Base-by-base conservation (phyloP, 2,113 vertebrate genomes). In the Dicentrarchus labrax region DNA sequence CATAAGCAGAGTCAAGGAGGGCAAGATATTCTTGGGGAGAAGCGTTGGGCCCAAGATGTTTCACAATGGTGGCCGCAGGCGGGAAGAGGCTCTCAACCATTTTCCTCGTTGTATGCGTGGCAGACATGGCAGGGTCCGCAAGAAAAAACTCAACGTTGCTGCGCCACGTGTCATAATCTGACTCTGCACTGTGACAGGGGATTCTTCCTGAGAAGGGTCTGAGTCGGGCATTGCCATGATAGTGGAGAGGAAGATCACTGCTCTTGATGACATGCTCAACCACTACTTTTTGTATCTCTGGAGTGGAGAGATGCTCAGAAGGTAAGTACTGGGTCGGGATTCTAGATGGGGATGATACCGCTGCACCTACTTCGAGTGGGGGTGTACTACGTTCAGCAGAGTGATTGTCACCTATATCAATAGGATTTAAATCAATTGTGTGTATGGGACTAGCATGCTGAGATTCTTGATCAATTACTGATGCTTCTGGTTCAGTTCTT, bases 181-280 rank as follows among this genome's bases (percentile, higher is more conserved):
- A 66, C 30, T 54, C 48, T 1, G 15, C 1, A 19, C 43, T 3
- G 0, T 61, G 61, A 53, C 60, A 66, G 2, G 73, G 45, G 6
- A 16, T 50, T 65, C 17, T 76, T 1, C 73, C 73, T 17, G 73
- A 76, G 15, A 66, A 65, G 5, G 48, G 1, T 12, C 73, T 39
- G 2, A 76, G 68, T 4, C 13, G 11, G 16, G 30, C 8, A 6
- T 6, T 3, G 30, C 30, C 30, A 13, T 51, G 67, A 13, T 54
- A 54, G 1, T 54, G 48, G 6, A 4, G 11, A 19, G 7, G 12
- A 1, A 24, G 0, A 5, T 66, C 50, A 22, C 17, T 53, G 11
- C 30, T 76, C 61, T 30, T 66, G 3, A 76, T 66, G 3, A 76
- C 36, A 76, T 76, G 61, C 30, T 67, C 48, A 43, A 67, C 36